Conservation (phyloP, 2,113 vertebrate genomes). For the Echinops telfairi region DNA sequence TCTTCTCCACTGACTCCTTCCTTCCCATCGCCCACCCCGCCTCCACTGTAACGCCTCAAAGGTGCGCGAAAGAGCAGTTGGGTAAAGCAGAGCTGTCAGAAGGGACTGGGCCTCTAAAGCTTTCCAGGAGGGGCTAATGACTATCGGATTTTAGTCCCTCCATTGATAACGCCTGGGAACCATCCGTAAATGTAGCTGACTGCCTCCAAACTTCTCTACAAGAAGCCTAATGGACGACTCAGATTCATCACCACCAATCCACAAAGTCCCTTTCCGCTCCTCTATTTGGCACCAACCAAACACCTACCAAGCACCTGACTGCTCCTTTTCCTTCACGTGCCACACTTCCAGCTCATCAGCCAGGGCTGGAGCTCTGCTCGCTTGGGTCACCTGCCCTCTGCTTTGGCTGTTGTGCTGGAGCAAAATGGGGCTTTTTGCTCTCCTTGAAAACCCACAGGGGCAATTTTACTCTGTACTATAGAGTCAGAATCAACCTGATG, state of each 20-base stretch:
- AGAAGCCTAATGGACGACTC: no score
- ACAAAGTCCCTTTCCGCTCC: not conserved
- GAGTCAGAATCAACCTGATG: no score
- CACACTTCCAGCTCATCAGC: not conserved
- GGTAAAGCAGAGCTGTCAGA: not conserved
- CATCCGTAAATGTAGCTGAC: fast-evolving
- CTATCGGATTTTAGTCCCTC: not conserved
- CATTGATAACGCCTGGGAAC: no score
- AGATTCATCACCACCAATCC: fast-evolving
- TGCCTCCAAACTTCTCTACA: not conserved
- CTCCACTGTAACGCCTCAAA: not conserved
- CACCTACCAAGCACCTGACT: no score
- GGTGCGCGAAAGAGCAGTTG: not conserved
- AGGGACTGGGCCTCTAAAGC: not conserved
- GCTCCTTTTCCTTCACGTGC: not conserved
- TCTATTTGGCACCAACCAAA: not conserved
- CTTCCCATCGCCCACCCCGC: fast-evolving
- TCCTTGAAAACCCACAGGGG: no score
- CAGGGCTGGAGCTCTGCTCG: no score
- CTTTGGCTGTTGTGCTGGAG: no score
- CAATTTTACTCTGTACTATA: no score
- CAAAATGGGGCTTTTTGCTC: no score
- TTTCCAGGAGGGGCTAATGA: fast-evolving
- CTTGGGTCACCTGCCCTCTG: no score
- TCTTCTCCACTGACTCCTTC: not conserved